Conservation (phyloP, 2,113 vertebrate species). For the Mastomys coucha region DNA sequence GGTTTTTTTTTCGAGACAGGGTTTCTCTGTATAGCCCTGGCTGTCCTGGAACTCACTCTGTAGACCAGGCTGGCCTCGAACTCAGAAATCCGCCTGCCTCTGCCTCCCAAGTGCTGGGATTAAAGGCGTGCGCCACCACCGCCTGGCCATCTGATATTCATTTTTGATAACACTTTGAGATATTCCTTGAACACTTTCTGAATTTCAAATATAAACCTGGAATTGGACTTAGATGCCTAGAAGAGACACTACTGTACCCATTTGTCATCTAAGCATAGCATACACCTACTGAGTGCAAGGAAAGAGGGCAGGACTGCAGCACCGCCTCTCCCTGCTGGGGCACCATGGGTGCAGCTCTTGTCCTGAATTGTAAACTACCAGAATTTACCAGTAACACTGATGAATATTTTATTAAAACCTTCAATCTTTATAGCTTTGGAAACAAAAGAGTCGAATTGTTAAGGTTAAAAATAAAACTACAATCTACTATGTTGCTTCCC, state of each 20-base stretch:
- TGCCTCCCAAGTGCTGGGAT: too few relatives aligned
- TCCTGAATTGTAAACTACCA: constrained; percentile 25
- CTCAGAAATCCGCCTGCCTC: too few relatives aligned
- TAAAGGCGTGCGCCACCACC: too few relatives aligned
- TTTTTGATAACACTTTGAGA: constrained; percentile 38
- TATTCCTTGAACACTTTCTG: constrained; percentile 23
- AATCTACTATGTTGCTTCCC: constrained; percentile 47
- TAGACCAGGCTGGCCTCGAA: too few relatives aligned
- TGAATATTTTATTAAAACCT: constrained; percentile 68
- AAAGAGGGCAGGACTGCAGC: neutral
- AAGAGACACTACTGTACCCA: constrained; percentile 46
- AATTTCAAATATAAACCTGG: constrained; percentile 61
- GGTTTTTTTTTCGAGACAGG: too few relatives aligned
- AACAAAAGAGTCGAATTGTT: constrained; percentile 24
- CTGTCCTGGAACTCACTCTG: too few relatives aligned
- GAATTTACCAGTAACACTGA: constrained; percentile 57
- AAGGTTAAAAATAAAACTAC: constrained; percentile 42
- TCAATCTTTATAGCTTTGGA: constrained; percentile 31
- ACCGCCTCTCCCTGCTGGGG: neutral
- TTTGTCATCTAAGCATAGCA: constrained; percentile 65
- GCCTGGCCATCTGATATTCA: too few relatives aligned
- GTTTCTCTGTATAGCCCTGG: too few relatives aligned
- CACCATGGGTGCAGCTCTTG: constrained; percentile 3
- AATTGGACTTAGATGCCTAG: neutral
- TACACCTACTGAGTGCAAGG: constrained; percentile 32